Percentiles rank a stretch among this genome's conserved stretches.
Conservation (phyloP, 2,797 vertebrate species). For the Halcyon smyrnensis region DNA sequence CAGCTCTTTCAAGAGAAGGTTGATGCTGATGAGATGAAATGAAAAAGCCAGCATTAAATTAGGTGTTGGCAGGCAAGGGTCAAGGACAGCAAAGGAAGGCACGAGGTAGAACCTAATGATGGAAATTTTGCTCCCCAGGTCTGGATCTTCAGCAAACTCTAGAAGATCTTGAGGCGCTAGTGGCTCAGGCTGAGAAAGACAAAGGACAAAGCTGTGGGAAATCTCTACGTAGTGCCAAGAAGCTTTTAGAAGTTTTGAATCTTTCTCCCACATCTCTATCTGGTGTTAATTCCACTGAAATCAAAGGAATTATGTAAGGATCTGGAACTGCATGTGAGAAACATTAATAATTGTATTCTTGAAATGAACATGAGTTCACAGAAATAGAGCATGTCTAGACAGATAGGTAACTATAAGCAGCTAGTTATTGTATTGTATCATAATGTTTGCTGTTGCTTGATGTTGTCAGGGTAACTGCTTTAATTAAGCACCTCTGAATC, state of each 20-base stretch:
- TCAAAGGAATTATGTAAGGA: background rate
- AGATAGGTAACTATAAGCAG: background rate
- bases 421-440: background rate
- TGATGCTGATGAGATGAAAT: background rate
- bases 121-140: background rate
- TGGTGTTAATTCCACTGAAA: background rate
- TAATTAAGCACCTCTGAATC: slow-evolving; percentile 8
- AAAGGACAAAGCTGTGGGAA: background rate
- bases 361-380: background rate
- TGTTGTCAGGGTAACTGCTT: background rate
- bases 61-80: background rate
- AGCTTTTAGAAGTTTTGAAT: background rate
- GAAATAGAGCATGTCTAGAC: background rate
- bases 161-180: background rate
- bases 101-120: background rate
- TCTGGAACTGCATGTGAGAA: background rate
- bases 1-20: background rate
- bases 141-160: background rate
- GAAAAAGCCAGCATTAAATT: background rate
- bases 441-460: background rate
- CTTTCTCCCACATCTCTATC: background rate
- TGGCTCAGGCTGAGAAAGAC: background rate
- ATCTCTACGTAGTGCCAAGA: background rate
- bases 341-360: background rate
- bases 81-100: background rate